Percentiles rank a stretch among this genome's conserved stretches.
These are phyloP conservation scores for Neofelis nebulosa DNA, from an alignment of 2,113 vertebrate genomes.

Conservation along the genomic window DNA sequence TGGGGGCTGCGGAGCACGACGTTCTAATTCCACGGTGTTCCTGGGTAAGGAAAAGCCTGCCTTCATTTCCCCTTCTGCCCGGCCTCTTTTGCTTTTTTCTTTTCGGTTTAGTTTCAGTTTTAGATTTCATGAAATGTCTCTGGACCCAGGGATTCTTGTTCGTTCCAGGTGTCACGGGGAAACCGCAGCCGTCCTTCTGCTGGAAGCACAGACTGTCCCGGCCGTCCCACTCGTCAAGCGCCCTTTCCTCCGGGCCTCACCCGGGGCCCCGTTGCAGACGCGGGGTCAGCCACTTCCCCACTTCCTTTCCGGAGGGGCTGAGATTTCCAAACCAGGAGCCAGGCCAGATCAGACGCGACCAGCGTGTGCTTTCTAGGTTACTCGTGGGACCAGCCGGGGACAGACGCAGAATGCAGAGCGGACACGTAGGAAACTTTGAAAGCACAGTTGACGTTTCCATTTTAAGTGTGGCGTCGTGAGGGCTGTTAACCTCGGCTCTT, in stretches of 20 bases:
- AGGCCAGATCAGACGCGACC: rapidly evolving
- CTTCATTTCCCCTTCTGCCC: too few relatives aligned
- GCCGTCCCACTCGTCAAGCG: not conserved
- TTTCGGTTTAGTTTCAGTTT: too few relatives aligned
- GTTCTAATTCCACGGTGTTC: rapidly evolving
- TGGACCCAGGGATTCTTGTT: not conserved
- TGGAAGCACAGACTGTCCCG: not conserved
- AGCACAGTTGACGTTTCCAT: rapidly evolving
- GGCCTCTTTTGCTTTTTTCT: not conserved
- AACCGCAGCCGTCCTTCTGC: not conserved
- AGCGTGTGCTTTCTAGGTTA: rapidly evolving
- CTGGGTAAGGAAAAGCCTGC: not conserved
- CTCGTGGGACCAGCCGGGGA: not conserved
- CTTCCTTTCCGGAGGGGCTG: not conserved
- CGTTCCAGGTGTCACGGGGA: rapidly evolving
- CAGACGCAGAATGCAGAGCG: rapidly evolving
- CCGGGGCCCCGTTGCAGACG: rapidly evolving
- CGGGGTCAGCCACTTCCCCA: rapidly evolving
- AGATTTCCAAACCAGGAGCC: rapidly evolving
- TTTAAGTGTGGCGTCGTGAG: rapidly evolving
- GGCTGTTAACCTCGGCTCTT: rapidly evolving
- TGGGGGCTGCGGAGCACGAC: rapidly evolving
- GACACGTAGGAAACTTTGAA: not conserved
- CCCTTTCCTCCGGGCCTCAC: not conserved
- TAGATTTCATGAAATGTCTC: not conserved